These are phyloP conservation scores for Galeopterus variegatus DNA, from an alignment of 2,113 vertebrate genomes.

Conservation along the genomic window DNA sequence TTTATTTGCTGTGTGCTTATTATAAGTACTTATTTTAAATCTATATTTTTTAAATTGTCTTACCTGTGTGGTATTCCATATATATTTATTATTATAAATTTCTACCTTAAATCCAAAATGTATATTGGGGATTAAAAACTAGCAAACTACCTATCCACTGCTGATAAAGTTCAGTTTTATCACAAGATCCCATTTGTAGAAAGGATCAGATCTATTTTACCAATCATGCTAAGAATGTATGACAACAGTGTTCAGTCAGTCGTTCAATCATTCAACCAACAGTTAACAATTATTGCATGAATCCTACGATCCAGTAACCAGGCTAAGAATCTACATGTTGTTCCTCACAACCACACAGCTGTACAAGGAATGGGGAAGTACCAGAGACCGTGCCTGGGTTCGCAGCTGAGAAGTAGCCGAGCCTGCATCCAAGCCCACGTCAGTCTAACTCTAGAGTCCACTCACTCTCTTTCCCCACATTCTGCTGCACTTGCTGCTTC, in stretches of 20 bases:
- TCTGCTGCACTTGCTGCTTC: background rate
- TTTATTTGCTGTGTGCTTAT: conserved; percentile 16
- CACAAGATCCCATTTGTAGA: background rate
- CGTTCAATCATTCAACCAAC: conserved; percentile 3
- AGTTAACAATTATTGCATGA: background rate
- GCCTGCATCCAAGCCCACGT: background rate
- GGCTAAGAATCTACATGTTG: background rate
- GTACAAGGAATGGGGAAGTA: background rate
- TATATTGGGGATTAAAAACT: conserved; percentile 14
- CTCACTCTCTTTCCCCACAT: background rate
- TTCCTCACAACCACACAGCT: background rate
- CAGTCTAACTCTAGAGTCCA: background rate
- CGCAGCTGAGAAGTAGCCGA: background rate
- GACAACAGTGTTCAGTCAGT: background rate
- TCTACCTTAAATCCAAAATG: conserved; percentile 34
- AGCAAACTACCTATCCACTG: background rate
- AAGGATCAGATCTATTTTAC: background rate
- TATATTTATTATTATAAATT: background rate
- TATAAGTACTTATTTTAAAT: background rate
- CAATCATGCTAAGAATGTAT: background rate
- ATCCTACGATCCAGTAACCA: background rate
- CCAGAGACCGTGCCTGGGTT: background rate
- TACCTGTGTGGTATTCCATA: background rate
- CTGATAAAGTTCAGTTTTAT: conserved; percentile 39
- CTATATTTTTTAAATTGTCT: background rate